phyloP scores from a whole-genome alignment of 1,140 invertebrate species.

The Zelostemma sp. region DNA sequence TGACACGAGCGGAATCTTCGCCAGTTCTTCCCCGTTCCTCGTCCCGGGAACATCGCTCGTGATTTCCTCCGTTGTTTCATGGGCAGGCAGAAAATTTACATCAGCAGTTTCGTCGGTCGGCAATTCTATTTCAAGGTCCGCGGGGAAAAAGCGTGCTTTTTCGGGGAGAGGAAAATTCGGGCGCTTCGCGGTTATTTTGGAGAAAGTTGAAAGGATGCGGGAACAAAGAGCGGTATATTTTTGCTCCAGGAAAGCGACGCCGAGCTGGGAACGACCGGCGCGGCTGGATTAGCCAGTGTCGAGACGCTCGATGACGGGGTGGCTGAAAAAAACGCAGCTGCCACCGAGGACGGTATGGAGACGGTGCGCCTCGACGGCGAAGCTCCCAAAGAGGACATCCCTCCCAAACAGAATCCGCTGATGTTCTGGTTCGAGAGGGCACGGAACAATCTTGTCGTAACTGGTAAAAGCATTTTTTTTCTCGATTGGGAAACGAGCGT shows the following conservation, averaged over 20 bases:
- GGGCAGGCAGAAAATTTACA: slow-evolving; percentile 37
- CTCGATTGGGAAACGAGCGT: too few species aligned
- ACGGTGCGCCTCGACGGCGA: slow-evolving; percentile 73
- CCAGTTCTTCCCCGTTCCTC: slow-evolving; percentile 30
- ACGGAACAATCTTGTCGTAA: slow-evolving; percentile 55
- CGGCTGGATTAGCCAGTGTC: slow-evolving; percentile 80
- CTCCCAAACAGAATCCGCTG: slow-evolving; percentile 56
- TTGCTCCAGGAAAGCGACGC: slow-evolving; percentile 64
- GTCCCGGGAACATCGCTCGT: slow-evolving; percentile 17
- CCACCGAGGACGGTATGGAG: slow-evolving; percentile 80
- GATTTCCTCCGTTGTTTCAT: slow-evolving; percentile 14
- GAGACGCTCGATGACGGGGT: slow-evolving; percentile 77
- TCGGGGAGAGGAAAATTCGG: neutral
- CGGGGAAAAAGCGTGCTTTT: neutral
- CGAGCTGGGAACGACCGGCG: slow-evolving; percentile 65
- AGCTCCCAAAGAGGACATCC: slow-evolving; percentile 45
- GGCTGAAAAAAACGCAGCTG: slow-evolving; percentile 80
- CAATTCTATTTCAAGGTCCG: slow-evolving; percentile 16
- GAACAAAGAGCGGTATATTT: slow-evolving; percentile 16
- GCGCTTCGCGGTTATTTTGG: neutral
- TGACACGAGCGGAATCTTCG: slow-evolving; percentile 34
- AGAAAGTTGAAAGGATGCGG: neutral
- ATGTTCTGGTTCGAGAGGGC: slow-evolving; percentile 49
- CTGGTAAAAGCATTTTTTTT: slow-evolving; percentile 44
- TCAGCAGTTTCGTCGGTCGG: slow-evolving; percentile 43